Percentiles rank a stretch among this genome's conserved stretches.
Evolutionary conservation across 2,113 vertebrate species (phyloP).

Genomic region (Brienomyrus longianalis): DNA sequence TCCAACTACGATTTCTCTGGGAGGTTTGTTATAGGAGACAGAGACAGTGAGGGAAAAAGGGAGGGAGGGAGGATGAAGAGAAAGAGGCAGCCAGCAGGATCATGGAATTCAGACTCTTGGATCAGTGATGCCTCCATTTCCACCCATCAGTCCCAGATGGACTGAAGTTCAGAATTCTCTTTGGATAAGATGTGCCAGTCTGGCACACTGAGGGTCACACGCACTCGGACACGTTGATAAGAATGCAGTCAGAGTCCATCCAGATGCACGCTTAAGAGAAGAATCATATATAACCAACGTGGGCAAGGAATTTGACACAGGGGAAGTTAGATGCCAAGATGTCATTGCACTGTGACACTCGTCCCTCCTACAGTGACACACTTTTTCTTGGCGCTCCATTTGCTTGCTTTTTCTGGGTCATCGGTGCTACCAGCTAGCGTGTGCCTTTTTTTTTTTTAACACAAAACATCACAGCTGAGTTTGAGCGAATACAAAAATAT

Average conservation of each 20-base stretch:
- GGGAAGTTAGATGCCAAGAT: not conserved
- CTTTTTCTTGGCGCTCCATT: not conserved
- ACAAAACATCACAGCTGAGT: constrained; percentile 1
- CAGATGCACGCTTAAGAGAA: not conserved
- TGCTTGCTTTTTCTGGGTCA: not conserved
- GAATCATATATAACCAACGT: not conserved
- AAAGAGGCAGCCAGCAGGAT: not conserved
- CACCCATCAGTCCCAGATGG: not conserved
- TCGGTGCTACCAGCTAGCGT: not conserved
- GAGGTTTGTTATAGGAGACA: not conserved
- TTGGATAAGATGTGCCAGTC: not conserved
- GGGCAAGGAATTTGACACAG: not conserved
- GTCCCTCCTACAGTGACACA: not conserved
- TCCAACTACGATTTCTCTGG: not conserved
- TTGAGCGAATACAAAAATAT: not conserved
- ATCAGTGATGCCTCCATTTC: not conserved
- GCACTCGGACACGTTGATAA: not conserved
- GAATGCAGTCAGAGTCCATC: not conserved
- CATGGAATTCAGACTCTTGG: not conserved
- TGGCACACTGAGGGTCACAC: not conserved
- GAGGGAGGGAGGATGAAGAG: constrained; percentile 9
- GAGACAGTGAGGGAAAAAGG: constrained; percentile 14
- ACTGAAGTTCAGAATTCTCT: not conserved
- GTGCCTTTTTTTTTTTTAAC: not conserved
- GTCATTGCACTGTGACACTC: not conserved